phyloP scores from a whole-genome alignment of 1,140 invertebrate genomes.

The Coenobita brevimanus region DNA sequence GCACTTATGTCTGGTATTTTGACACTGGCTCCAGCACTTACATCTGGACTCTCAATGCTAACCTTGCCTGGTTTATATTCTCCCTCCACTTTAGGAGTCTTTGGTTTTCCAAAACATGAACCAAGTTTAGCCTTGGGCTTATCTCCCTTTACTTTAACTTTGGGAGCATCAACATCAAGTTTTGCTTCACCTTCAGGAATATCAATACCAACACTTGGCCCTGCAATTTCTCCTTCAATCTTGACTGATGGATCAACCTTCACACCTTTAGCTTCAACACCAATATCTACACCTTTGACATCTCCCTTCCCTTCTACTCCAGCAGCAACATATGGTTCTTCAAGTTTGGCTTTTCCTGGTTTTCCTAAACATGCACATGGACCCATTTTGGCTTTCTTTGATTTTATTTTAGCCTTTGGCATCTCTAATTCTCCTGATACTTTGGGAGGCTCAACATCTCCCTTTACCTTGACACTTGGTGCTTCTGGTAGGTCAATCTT shows the following conservation, averaged over 20 bases:
- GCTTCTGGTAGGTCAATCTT: conserved; percentile 10
- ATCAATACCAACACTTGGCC: conserved; percentile 16
- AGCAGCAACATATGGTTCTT: conserved; percentile 38
- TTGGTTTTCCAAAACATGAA: conserved; percentile 58
- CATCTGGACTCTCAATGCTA: conserved; percentile 20
- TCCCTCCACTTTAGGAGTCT: conserved; percentile 17
- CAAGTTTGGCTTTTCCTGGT: conserved; percentile 31
- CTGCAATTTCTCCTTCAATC: conserved; percentile 25
- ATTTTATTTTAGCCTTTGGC: conserved; percentile 23
- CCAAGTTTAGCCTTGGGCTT: conserved; percentile 49
- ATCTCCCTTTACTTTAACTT: conserved; percentile 36
- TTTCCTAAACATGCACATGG: conserved; percentile 51
- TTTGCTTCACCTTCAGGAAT: conserved; percentile 12
- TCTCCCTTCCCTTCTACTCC: conserved; percentile 11
- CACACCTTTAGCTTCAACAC: conserved; percentile 2
- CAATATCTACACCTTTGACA: conserved; percentile 3
- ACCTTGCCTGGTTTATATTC: conserved; percentile 46
- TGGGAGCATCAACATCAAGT: conserved; percentile 19
- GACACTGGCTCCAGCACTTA: not conserved
- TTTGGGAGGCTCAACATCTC: conserved; percentile 24
- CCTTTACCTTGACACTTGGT: conserved; percentile 35
- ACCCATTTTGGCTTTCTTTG: conserved; percentile 40
- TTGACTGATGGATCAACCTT: not conserved
- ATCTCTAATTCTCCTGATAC: conserved; percentile 16
- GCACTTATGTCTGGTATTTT: not conserved